phyloP scores from a whole-genome alignment of 2,888 invertebrate species.

The Nemurella pictetii region DNA sequence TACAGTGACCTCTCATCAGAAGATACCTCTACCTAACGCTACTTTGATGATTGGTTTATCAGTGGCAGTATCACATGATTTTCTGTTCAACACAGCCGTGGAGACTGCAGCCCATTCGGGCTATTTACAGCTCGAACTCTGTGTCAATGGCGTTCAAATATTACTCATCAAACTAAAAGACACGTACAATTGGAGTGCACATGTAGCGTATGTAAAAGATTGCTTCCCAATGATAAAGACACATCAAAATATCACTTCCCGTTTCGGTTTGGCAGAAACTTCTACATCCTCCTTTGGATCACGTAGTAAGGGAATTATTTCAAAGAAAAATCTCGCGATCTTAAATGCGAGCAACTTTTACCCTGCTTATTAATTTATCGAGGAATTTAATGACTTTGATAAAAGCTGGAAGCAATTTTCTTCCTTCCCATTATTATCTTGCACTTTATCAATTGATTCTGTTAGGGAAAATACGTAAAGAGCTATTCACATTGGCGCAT shows the following conservation, averaged over 20 bases:
- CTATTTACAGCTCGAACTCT: neutral
- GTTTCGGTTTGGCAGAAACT: neutral
- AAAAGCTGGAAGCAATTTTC: neutral
- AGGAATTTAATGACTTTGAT: neutral
- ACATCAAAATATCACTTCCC: neutral
- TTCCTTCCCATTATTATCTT: neutral
- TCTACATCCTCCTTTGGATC: too few relatives aligned
- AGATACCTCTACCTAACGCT: neutral
- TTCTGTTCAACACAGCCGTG: neutral
- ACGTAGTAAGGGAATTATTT: too few relatives aligned
- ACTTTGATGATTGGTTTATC: constrained; percentile 3
- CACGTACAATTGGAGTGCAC: neutral
- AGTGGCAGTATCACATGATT: neutral
- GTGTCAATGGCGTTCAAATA: neutral
- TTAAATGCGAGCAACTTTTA: too few relatives aligned
- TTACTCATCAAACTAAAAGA: neutral
- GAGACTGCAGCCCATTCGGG: neutral
- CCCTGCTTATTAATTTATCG: neutral
- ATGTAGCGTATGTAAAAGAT: neutral
- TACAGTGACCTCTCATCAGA: neutral
- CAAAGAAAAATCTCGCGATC: too few relatives aligned
- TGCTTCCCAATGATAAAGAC: neutral
- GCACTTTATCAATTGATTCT: neutral
- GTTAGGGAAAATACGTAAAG: neutral
- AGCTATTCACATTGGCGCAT: neutral